Evolutionary conservation across 2,888 invertebrate species (phyloP).

Genomic region (Dicyrtoma fusca): DNA sequence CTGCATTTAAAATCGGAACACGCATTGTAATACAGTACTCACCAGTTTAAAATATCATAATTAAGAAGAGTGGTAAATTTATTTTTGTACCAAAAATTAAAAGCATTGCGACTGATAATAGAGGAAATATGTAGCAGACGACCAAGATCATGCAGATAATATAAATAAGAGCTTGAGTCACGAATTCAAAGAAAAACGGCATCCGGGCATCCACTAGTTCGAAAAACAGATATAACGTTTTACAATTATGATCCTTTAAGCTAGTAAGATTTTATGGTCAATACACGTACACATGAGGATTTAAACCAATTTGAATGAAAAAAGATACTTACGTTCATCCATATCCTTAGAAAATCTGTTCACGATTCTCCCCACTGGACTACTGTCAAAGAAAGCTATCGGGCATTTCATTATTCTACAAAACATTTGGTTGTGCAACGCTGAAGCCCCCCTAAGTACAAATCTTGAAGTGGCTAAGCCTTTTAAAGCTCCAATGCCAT

Average conservation of each 20-base stretch:
- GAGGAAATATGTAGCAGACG: conserved; percentile 60
- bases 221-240: too few species aligned
- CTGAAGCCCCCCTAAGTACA: conserved; percentile 56
- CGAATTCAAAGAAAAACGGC: conserved; percentile 63
- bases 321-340: conserved; percentile 61
- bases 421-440: conserved; percentile 58
- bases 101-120: conserved; percentile 59
- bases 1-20: too few species aligned
- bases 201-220: conserved; percentile 63
- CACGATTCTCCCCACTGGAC: conserved; percentile 61
- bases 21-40: too few species aligned
- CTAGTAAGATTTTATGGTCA: background rate
- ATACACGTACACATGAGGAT: background rate
- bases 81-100: conserved; percentile 58
- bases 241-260: too few species aligned
- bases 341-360: conserved; percentile 62
- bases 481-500: conserved; percentile 60
- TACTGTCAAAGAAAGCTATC: conserved; percentile 61
- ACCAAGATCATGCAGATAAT: conserved; percentile 60
- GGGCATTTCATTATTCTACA: conserved; percentile 57
- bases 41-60: background rate
- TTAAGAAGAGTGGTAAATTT: background rate
- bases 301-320: too few species aligned
- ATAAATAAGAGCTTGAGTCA: conserved; percentile 62
- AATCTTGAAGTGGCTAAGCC: conserved; percentile 56